Conservation (phyloP, 2,888 invertebrate species). For the Dryobotodes eremita region DNA sequence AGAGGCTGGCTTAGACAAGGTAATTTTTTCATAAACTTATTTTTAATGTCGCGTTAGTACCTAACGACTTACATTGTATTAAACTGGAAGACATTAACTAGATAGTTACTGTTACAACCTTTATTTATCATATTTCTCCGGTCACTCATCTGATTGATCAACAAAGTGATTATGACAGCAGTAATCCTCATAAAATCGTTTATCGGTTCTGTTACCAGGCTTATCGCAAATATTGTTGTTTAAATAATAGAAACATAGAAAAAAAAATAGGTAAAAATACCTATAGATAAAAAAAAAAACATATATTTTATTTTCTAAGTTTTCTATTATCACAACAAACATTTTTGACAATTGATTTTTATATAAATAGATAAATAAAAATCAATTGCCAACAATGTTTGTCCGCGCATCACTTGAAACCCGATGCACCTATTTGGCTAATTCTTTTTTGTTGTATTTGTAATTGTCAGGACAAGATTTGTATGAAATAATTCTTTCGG, state of each 20-base stretch:
- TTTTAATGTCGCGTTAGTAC: not conserved
- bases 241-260: not conserved
- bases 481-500: no score
- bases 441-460: no score
- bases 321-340: no score
- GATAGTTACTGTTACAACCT: not conserved
- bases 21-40: slow-evolving; percentile 15
- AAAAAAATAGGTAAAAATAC: no score
- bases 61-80: not conserved
- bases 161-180: not conserved
- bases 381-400: no score
- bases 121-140: not conserved
- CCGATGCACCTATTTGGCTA: no score
- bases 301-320: no score
- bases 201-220: not conserved
- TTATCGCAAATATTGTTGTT: slow-evolving; percentile 1
- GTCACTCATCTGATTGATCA: slow-evolving; percentile 2
- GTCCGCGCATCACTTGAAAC: no score
- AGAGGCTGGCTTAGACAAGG: not conserved
- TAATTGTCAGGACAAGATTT: no score
- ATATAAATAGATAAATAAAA: no score
- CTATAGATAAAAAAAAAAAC: no score
- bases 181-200: not conserved
- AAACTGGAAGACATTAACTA: not conserved
- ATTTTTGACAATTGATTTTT: no score